phyloP scores from a whole-genome alignment of 2,888 invertebrate species.

The Heliothis peltigera region DNA sequence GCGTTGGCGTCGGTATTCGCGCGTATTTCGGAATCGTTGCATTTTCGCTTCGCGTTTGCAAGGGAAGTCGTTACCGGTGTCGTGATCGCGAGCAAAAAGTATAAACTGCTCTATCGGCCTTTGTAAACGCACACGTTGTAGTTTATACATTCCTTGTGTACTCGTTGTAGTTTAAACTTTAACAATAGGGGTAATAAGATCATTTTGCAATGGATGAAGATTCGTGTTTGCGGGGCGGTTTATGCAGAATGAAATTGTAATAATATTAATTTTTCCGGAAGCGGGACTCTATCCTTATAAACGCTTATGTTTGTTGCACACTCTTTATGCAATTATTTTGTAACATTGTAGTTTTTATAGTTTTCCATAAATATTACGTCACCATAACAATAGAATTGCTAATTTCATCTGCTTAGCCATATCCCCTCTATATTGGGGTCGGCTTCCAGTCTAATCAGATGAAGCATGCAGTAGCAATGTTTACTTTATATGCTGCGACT shows the following conservation, averaged over 20 bases:
- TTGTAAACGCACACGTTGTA: slow-evolving; percentile 70
- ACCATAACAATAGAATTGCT: slow-evolving; percentile 5
- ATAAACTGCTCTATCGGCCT: slow-evolving; percentile 69
- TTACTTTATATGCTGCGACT: too few species aligned
- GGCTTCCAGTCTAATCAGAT: too few species aligned
- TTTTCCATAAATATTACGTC: slow-evolving; percentile 33
- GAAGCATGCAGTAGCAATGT: too few species aligned
- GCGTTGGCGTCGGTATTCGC: slow-evolving; percentile 68
- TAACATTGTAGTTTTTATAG: slow-evolving; percentile 48
- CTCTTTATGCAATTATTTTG: slow-evolving; percentile 48
- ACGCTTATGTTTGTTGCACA: slow-evolving; percentile 36
- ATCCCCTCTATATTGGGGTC: too few species aligned
- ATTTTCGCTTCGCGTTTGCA: slow-evolving; percentile 75
- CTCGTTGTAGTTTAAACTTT: slow-evolving; percentile 48
- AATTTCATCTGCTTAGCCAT: too few species aligned
- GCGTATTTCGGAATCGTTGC: slow-evolving; percentile 76
- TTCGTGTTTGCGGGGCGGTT: slow-evolving; percentile 30
- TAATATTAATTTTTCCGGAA: slow-evolving; percentile 64
- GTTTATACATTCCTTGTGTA: slow-evolving; percentile 45
- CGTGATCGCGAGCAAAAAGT: slow-evolving; percentile 75
- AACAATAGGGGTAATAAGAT: slow-evolving; percentile 38
- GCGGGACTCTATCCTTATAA: slow-evolving; percentile 47
- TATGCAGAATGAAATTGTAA: slow-evolving; percentile 57
- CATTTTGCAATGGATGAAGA: slow-evolving; percentile 41
- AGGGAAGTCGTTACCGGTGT: slow-evolving; percentile 82